Percentiles rank a stretch among this genome's conserved stretches.
phyloP scores from a whole-genome alignment of 2,797 vertebrate species.

The Menidia menidia region DNA sequence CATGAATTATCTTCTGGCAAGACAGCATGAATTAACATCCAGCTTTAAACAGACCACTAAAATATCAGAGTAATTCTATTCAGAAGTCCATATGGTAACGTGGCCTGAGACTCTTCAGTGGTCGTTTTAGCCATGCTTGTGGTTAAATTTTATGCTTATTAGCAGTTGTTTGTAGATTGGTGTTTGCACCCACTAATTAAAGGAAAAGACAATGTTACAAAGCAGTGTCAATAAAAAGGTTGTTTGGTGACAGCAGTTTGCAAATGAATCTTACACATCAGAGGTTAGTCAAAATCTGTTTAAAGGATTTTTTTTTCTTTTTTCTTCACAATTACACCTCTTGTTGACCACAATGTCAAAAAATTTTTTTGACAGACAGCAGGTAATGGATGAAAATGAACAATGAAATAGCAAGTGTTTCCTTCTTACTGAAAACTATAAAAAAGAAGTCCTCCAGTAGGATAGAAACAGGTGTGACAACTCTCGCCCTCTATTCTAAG shows the following conservation, averaged over 20 bases:
- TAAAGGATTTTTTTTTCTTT: not conserved
- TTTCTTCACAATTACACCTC: not conserved
- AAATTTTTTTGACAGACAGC: not conserved
- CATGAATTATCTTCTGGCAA: constrained; percentile 71
- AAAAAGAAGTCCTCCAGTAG: constrained; percentile 8
- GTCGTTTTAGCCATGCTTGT: constrained; percentile 50
- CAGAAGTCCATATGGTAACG: constrained; percentile 66
- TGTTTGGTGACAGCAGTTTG: not conserved
- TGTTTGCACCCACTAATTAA: constrained; percentile 13
- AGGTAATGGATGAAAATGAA: not conserved
- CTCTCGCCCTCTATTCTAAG: constrained; percentile 55
- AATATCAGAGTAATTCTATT: constrained; percentile 63
- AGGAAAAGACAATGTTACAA: not conserved
- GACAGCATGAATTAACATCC: constrained; percentile 67
- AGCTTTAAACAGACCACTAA: constrained; percentile 66
- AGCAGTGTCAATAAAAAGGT: not conserved
- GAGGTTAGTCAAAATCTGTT: constrained; percentile 3
- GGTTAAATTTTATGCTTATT: constrained; percentile 77
- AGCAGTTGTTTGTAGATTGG: constrained; percentile 39
- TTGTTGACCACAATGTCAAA: not conserved
- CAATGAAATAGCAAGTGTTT: not conserved
- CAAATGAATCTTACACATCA: constrained; percentile 10
- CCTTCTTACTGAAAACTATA: constrained; percentile 9
- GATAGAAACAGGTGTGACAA: not conserved
- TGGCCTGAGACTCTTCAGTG: constrained; percentile 36